A percentile compares a stretch with the other conserved stretches of the same genome.
phyloP scores from a whole-genome alignment of 2,888 invertebrate species.

The Sarcophaga rosellei region DNA sequence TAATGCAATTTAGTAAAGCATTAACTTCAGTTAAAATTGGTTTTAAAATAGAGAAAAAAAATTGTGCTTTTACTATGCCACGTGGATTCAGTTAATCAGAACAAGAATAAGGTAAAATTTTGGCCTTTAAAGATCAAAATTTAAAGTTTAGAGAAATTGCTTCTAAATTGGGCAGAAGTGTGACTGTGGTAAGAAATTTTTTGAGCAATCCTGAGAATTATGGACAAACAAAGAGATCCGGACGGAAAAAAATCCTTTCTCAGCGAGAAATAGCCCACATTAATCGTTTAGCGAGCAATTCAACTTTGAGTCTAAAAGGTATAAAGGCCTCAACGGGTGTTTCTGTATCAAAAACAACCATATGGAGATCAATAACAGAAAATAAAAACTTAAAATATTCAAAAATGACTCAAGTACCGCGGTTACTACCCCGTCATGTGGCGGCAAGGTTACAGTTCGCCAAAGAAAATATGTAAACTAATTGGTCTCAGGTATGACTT shows the following conservation, averaged over 20 bases:
- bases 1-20: neutral
- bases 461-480: conserved; percentile 4
- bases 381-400: no score
- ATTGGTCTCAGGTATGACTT: neutral
- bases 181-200: conserved; percentile 8
- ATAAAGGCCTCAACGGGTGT: no score
- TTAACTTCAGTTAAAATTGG: neutral
- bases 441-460: no score
- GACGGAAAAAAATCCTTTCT: conserved; percentile 11
- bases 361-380: no score
- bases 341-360: no score
- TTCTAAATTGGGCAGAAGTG: neutral
- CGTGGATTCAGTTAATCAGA: neutral
- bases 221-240: conserved; percentile 12
- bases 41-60: neutral
- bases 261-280: conserved; percentile 2
- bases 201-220: conserved; percentile 6
- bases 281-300: conserved; percentile 9
- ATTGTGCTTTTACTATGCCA: neutral
- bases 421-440: no score
- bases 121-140: conserved; percentile 16
- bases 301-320: neutral
- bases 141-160: conserved; percentile 2
- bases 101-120: neutral
- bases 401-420: no score